Percentiles rank a stretch among this genome's conserved stretches.
Evolutionary conservation across 2,113 vertebrate genomes (phyloP).

Genomic region (Ceratotherium simum): DNA sequence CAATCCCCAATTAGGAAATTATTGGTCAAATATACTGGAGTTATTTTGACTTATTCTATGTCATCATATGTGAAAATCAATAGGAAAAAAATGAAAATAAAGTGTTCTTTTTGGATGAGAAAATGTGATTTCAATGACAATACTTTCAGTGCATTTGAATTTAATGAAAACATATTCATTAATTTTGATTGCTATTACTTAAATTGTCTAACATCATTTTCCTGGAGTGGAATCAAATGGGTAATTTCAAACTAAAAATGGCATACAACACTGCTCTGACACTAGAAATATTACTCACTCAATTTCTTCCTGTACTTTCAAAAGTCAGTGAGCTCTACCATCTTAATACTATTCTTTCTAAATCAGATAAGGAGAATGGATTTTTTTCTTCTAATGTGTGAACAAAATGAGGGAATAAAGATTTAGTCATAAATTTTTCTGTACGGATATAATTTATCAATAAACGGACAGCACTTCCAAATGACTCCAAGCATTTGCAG

Average conservation of each 20-base stretch:
- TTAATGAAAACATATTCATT: conserved; percentile 67
- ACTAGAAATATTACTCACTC: conserved; percentile 76
- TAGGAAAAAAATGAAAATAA: conserved; percentile 9
- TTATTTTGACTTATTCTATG: conserved; percentile 13
- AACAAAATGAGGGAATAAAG: conserved; percentile 24
- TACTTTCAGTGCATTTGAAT: conserved; percentile 22
- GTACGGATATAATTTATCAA: conserved; percentile 50
- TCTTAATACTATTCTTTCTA: conserved; percentile 59
- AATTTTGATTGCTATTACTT: conserved; percentile 71
- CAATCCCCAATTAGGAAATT: neutral
- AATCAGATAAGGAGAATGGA: conserved; percentile 68
- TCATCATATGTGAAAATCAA: neutral
- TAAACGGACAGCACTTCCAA: neutral
- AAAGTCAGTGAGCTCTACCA: conserved; percentile 69
- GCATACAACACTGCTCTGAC: conserved; percentile 30
- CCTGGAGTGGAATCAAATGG: conserved; percentile 58
- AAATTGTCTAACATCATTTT: conserved; percentile 60
- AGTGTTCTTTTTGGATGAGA: neutral
- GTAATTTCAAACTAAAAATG: conserved; percentile 74
- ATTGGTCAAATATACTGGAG: neutral
- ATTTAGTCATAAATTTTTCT: conserved; percentile 48
- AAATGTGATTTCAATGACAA: conserved; percentile 52
- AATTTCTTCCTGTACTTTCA: conserved; percentile 72
- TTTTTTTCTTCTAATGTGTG: conserved; percentile 55
- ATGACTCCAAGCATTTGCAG: conserved; percentile 38